Evolutionary conservation across 2,888 invertebrate genomes (phyloP).

Genomic region (Oscheius myriophilus): DNA sequence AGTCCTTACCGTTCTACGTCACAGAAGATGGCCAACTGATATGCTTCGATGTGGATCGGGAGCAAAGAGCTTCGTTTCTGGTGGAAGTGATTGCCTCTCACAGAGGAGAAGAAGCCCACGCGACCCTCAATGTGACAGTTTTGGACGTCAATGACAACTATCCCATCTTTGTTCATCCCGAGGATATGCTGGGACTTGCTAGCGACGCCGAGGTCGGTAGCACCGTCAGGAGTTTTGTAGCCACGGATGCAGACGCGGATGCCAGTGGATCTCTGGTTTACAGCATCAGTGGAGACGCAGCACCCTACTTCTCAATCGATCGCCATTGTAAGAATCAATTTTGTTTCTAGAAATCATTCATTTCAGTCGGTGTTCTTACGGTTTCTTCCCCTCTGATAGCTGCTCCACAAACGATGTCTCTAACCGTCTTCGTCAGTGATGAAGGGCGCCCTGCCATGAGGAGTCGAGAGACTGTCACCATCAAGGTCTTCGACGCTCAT

Average conservation of each 20-base stretch:
- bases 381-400: constrained; percentile 33
- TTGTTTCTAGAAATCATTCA: background rate
- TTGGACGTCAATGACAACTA: constrained; percentile 67
- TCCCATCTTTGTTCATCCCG: constrained; percentile 51
- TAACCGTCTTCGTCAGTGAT: constrained; percentile 55
- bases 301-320: constrained; percentile 23
- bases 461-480: constrained; percentile 38
- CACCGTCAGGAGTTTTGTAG: constrained; percentile 31
- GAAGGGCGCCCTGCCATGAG: constrained; percentile 59
- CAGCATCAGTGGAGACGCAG: constrained; percentile 31
- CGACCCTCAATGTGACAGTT: constrained; percentile 58
- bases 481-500: constrained; percentile 35
- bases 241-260: constrained; percentile 53
- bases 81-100: constrained; percentile 35
- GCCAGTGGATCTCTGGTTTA: constrained; percentile 45
- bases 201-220: constrained; percentile 14
- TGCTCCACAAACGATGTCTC: constrained; percentile 40
- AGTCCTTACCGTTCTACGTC: constrained; percentile 26
- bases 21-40: constrained; percentile 55
- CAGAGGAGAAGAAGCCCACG: constrained; percentile 31
- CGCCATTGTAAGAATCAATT: constrained; percentile 6
- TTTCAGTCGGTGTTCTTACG: constrained; percentile 38
- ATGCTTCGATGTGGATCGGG: constrained; percentile 62
- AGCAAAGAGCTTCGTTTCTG: constrained; percentile 45
- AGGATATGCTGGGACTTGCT: constrained; percentile 37